Base-by-base conservation (phyloP, 2,797 vertebrate genomes). In the Phrynocephalus forsythii region DNA sequence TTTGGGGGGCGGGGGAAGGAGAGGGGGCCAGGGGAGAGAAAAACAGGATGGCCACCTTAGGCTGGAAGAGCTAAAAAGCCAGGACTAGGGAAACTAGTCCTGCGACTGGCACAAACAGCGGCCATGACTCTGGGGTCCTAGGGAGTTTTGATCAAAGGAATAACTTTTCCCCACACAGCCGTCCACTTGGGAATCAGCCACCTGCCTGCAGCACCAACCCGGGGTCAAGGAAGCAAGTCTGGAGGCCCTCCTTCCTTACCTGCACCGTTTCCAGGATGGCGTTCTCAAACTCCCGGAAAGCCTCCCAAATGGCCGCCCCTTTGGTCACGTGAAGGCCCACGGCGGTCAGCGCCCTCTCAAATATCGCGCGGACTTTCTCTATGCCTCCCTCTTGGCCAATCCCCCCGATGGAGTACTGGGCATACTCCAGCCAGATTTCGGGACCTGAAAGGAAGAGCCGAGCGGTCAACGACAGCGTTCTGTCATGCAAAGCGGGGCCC, bases 351-450 rank as follows among this genome's bases (percentile, higher is more conserved):
- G 98, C 98, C 87, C 98, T 96, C 94, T 99, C 99, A 73, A 99
- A 99, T 88, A 99, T 96, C 0, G 97, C 93, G 13, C 99, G 97
- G 56, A 98, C 99, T 77, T 93, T 98, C 84, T 98, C 98, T 0
- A 99, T 98, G 15, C 99, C 99, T 24, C 98, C 99, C 1, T 97
- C 97, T 87, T 97, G 96, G 0, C 98, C 99, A 88, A 99, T 99
- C 48, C 98, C 99, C 1, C 99, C 99, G 0, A 99, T 99, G 0
- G 99, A 99, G 94, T 98, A 99, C 91, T 99, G 99, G 50, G 98
- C 98, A 1, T 98, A 99, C 83, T 99, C 99, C 44, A 99, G 94
- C 99, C 99, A 99, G 85, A 99, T 98, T 82, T 99, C 98, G 77
- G 99, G 99, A 95, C 99, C 99, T 99, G 63, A 86, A 2, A 22